phyloP scores from a whole-genome alignment of 2,888 invertebrate species.

The Hirtodrosophila cameraria region DNA sequence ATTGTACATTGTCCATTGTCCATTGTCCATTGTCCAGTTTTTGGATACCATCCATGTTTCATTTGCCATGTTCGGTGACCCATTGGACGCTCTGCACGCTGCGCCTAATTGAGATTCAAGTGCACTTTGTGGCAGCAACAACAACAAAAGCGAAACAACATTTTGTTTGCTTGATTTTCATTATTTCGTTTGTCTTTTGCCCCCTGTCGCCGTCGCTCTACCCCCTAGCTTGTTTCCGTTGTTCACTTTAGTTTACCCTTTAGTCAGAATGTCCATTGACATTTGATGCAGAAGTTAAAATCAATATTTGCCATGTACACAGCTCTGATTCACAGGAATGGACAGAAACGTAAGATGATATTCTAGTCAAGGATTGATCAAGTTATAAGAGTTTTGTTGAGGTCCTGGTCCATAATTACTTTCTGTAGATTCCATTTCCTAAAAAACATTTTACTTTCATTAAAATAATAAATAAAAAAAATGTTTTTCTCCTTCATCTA shows the following conservation, averaged over 20 bases:
- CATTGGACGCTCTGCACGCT: conserved; percentile 49
- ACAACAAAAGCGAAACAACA: conserved; percentile 15
- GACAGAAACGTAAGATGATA: not conserved
- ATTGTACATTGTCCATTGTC: conserved; percentile 32
- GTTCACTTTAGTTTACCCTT: conserved; percentile 43
- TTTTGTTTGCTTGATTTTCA: conserved; percentile 19
- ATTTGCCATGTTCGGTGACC: conserved; percentile 48
- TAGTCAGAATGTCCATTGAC: conserved; percentile 23
- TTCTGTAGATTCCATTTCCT: too few species aligned
- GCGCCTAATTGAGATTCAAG: conserved; percentile 74
- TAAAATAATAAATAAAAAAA: too few species aligned
- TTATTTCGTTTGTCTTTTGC: conserved; percentile 37
- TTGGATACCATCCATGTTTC: conserved; percentile 20
- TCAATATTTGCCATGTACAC: conserved; percentile 59
- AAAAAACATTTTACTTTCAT: too few species aligned
- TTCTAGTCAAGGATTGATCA: not conserved
- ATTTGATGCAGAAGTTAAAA: conserved; percentile 40
- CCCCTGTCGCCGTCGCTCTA: too few species aligned
- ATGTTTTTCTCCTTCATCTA: too few species aligned
- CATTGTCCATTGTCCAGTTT: conserved; percentile 34
- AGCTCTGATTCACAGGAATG: not conserved
- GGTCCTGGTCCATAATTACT: too few species aligned
- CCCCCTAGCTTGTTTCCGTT: conserved; percentile 43
- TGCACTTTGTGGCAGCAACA: conserved; percentile 49
- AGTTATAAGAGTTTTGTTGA: too few species aligned